phyloP scores from a whole-genome alignment of 2,797 vertebrate genomes.

The Molothrus aeneus region DNA sequence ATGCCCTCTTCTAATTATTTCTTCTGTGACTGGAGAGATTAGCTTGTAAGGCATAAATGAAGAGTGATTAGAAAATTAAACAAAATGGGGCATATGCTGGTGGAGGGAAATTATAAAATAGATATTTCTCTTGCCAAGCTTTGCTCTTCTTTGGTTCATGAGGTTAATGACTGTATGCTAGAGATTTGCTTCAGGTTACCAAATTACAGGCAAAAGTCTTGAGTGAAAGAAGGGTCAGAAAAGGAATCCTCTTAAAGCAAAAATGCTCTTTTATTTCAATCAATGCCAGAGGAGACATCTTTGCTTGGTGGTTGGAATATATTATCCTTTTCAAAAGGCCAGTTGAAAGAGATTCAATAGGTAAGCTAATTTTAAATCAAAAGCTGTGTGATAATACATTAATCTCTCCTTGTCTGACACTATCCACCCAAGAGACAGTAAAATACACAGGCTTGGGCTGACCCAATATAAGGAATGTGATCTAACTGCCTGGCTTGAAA shows the following conservation, averaged over 20 bases:
- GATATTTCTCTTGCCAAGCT: neutral
- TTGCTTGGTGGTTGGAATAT: conserved; percentile 4
- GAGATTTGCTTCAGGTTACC: neutral
- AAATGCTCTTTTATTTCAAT: conserved; percentile 48
- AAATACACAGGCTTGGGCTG: neutral
- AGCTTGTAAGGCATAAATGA: neutral
- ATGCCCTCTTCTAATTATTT: conserved; percentile 18
- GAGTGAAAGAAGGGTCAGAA: conserved; percentile 13
- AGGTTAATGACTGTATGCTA: conserved; percentile 19
- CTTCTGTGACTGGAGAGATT: conserved; percentile 18
- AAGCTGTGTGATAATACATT: conserved; percentile 44
- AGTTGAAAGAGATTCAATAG: conserved; percentile 3
- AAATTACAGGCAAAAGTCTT: neutral
- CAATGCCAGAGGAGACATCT: conserved; percentile 20
- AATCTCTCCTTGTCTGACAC: conserved; percentile 17
- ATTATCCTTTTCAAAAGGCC: conserved; percentile 62
- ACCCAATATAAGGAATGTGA: neutral
- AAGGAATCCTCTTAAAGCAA: conserved; percentile 9
- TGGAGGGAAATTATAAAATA: neutral
- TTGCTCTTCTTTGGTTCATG: neutral
- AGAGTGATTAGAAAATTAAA: neutral
- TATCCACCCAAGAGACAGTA: neutral
- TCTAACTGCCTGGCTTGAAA: neutral
- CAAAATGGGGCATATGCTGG: neutral
- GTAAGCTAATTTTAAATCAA: conserved; percentile 50